phyloP scores from a whole-genome alignment of 2,113 vertebrate species.

The Spheniscus mendiculus region DNA sequence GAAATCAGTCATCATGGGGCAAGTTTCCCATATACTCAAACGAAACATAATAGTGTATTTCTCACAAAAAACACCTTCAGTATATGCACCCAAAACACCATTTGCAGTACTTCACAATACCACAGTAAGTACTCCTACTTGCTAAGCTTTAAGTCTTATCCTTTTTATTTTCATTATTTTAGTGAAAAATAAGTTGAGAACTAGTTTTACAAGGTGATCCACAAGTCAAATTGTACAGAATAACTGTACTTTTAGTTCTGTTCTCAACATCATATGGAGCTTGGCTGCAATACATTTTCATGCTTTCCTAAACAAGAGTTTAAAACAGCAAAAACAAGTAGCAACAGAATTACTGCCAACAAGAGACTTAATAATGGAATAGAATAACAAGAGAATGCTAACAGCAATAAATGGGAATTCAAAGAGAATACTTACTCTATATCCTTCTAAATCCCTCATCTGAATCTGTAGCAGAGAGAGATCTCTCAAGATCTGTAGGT shows the following conservation, averaged over 20 bases:
- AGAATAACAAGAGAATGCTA: neutral
- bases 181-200: neutral
- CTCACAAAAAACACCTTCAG: neutral
- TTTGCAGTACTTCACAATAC: neutral
- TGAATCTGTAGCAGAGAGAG: slow-evolving; percentile 82
- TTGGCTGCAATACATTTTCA: neutral
- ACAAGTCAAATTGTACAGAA: neutral
- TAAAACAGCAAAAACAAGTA: neutral
- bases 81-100: neutral
- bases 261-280: neutral
- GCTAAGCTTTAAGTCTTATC: neutral
- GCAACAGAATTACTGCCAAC: neutral
- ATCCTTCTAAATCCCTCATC: slow-evolving; percentile 83
- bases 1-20: neutral
- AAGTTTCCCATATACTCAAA: neutral
- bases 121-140: neutral
- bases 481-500: slow-evolving; percentile 80
- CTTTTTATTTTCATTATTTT: neutral
- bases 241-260: neutral
- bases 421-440: slow-evolving; percentile 73
- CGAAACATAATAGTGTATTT: accelerated
- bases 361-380: neutral
- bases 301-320: neutral
- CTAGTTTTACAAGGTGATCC: neutral
- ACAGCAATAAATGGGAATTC: neutral